Evolutionary conservation across 2,888 invertebrate genomes (phyloP).

Genomic region (Andrena marginata): DNA sequence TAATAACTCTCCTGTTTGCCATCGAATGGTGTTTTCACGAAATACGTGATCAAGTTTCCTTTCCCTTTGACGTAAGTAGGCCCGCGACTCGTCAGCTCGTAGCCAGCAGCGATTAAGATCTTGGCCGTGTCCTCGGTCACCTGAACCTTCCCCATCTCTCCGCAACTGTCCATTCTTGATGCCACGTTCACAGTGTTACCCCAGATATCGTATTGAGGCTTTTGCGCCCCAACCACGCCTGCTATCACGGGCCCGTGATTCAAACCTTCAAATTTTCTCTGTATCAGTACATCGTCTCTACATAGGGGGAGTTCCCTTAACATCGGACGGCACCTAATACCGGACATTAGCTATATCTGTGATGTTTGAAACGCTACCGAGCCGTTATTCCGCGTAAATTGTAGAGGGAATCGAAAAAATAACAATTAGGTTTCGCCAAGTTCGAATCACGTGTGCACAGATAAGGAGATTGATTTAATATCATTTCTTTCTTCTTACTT

Average conservation of each 20-base stretch:
- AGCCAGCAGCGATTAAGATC: slow-evolving; percentile 93
- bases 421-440: too few species aligned
- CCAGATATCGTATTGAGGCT: slow-evolving; percentile 99
- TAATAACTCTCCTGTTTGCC: slow-evolving; percentile 85
- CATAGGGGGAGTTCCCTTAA: too few species aligned
- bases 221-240: slow-evolving; percentile 98
- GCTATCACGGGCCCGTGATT: slow-evolving; percentile 97
- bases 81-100: slow-evolving; percentile 95
- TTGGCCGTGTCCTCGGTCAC: slow-evolving; percentile 94
- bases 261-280: slow-evolving; percentile 87
- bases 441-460: too few species aligned
- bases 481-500: too few species aligned
- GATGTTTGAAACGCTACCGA: too few species aligned
- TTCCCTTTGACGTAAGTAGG: slow-evolving; percentile 98
- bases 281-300: not conserved
- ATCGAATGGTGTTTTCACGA: slow-evolving; percentile 94
- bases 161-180: slow-evolving; percentile 98
- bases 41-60: slow-evolving; percentile 95
- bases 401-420: too few species aligned
- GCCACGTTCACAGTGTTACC: slow-evolving; percentile 99
- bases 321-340: too few species aligned
- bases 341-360: too few species aligned
- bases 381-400: too few species aligned
- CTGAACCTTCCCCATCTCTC: slow-evolving; percentile 94
- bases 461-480: too few species aligned